Base-by-base conservation (phyloP, 1,140 invertebrate species). In the Tetraneura akinire region DNA sequence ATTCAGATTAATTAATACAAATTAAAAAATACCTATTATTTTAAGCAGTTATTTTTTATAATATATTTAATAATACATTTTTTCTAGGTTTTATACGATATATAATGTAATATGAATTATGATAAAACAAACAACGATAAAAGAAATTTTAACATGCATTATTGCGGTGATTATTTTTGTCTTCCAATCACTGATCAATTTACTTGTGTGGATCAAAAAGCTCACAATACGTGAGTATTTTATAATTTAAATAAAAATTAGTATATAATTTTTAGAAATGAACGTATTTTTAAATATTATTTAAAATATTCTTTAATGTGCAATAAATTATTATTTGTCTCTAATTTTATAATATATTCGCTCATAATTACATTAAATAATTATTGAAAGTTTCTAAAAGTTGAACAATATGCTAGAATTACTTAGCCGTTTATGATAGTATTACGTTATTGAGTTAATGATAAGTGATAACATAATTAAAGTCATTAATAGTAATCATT, bases 91-190 rank as follows among this genome's bases (percentile, higher is more conserved):
- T 1, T 37, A 57, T 13, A 11, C 57, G 71, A 57, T n/a, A 42
- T 76, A 51, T 76, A 57, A 37, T 37, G 8, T 37, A 37, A 8
- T 37, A 57, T 57, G 23, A 13, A 76, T 76, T 76, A 76, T 76
- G 71, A 23, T 37, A 42, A 32, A 76, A 57, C 71, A 16, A 14
- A 76, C 49, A 42, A 23, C 49, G 42, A 3, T 76, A 9, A 51
- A 42, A 37, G n/a, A 76, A 13, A 42, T 76, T n/a, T 18, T 76
- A 55, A 76, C 71, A 57, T 76, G 71, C 32, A 13, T 23, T 13
- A 57, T 76, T 23, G 71, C 51, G 3, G n/a, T 57, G 29, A 45
- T 76, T 37, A 42, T 76, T 57, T 76, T 76, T 29, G 37, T 76
- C 16, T 57, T 53, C 37, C 71, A 76, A 57, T 76, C 53, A 21